These are phyloP conservation scores for Otolemur crassicaudatus DNA, from an alignment of 2,797 vertebrate genomes.

Conservation along the genomic window DNA sequence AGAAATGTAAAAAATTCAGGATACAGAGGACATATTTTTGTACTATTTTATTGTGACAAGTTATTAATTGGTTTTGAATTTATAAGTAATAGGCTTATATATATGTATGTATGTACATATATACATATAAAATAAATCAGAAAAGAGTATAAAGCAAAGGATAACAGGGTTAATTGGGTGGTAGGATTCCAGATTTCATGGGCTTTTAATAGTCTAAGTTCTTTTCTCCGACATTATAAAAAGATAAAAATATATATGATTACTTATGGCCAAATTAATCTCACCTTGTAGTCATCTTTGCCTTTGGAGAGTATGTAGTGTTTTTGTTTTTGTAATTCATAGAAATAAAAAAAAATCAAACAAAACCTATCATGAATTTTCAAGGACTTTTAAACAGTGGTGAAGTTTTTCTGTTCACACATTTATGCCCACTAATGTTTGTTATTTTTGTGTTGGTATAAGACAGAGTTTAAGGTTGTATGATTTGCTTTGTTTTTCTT, in stretches of 20 bases:
- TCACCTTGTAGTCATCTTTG: not conserved
- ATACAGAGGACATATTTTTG: slow-evolving; percentile 11
- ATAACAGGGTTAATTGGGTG: slow-evolving; percentile 3
- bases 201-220: not conserved
- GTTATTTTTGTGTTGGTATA: not conserved
- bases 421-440: not conserved
- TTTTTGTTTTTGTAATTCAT: slow-evolving; percentile 33
- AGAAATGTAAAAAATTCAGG: slow-evolving; percentile 38
- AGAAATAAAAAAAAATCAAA: not conserved
- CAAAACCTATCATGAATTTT: not conserved
- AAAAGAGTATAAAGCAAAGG: slow-evolving; percentile 18
- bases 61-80: slow-evolving; percentile 37
- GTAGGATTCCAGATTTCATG: not conserved
- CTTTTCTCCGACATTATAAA: slow-evolving; percentile 44
- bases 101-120: too few relatives aligned
- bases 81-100: slow-evolving; percentile 34
- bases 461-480: not conserved
- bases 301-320: not conserved
- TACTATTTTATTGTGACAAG: slow-evolving; percentile 37
- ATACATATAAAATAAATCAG: not conserved
- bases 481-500: slow-evolving; percentile 4
- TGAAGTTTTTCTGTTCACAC: not conserved
- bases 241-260: slow-evolving; percentile 91
- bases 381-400: not conserved
- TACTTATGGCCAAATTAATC: slow-evolving; percentile 50